Base-by-base conservation (phyloP, 1,140 invertebrate species). In the Hylyphantes graminicola region DNA sequence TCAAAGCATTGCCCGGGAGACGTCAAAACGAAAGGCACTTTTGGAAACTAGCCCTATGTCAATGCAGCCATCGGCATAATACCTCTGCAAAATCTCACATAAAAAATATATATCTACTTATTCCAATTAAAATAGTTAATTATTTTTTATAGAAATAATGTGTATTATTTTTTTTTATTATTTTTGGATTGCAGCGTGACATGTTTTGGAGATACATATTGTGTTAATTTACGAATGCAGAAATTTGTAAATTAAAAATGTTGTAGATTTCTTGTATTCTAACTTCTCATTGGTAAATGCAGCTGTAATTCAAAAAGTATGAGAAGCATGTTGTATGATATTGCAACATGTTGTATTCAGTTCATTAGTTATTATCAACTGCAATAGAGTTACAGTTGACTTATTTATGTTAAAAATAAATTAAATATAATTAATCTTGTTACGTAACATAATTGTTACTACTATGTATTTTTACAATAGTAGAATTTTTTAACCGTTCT, bases 1-100 rank as follows among this genome's bases (percentile, higher is more conserved):
- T 87, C 92, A 93, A 74, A 93, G 94, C 85, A 93, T 96, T 8
- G 93, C 93, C 70, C 95, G 94, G 88, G 95, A 96, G 89, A 94
- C 94, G 61, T 92, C 92, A 12, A 92, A 93, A 67, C 92, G 93
- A 54, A 93, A 94, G 89, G 92, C 94, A 2, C 88, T 95, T 15
- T 86, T 96, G 35, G 93, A 94, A 85, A 91, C 91, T n/a, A 76
- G 61, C 53, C 76, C 74, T 63, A 82, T 55, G 11, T 19, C 82
- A 17, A 13, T 35, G 19, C 51, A n/a, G 15, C 64, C 72, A 48
- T 11, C 82, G 35, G 8, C 67, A 35, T 35, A 35, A 35, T 35
- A 35, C 35, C 35, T 53, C 51, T 70, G 12, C 54, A 15, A 53
- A 70, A 8, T 50, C 10, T 17, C 51, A 12, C 2, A 12, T 21